Percentiles rank a stretch among this genome's conserved stretches.
Evolutionary conservation across 2,797 vertebrate species (phyloP).

Genomic region (Urocyon cinereoargenteus): DNA sequence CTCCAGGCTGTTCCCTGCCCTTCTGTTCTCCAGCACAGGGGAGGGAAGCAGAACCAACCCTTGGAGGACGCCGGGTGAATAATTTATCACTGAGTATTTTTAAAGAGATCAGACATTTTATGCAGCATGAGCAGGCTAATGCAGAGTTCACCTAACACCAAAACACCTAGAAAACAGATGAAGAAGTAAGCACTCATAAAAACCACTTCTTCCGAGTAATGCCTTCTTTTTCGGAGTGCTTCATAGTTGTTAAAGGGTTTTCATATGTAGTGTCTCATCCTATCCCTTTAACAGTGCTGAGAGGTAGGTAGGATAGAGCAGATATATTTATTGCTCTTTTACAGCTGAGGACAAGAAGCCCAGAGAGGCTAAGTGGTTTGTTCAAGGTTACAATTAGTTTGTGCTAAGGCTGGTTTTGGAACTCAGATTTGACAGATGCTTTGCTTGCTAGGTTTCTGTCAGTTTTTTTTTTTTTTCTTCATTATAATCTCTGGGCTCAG

Average conservation of each 20-base stretch:
- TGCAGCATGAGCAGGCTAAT: not conserved
- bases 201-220: not conserved
- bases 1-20: conserved; percentile 20
- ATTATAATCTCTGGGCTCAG: not conserved
- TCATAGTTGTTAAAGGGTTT: not conserved
- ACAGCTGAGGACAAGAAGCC: not conserved
- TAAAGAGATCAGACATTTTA: conserved; percentile 45
- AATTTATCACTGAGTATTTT: conserved; percentile 40
- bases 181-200: not conserved
- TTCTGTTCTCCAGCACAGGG: conserved; percentile 4
- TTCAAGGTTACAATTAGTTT: not conserved
- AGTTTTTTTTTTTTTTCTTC: not conserved
- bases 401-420: not conserved
- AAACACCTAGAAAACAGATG: not conserved
- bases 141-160: not conserved
- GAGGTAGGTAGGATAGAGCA: not conserved
- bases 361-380: not conserved
- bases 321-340: not conserved
- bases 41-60: not conserved
- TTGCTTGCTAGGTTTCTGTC: not conserved
- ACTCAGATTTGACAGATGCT: not conserved
- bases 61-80: not conserved
- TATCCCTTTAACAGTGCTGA: not conserved
- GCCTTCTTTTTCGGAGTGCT: not conserved
- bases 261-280: not conserved